Evolutionary conservation across 2,888 invertebrate species (phyloP), one percentile per base, ranked within the genome.

Genomic region (Mythimna impura): DNA sequence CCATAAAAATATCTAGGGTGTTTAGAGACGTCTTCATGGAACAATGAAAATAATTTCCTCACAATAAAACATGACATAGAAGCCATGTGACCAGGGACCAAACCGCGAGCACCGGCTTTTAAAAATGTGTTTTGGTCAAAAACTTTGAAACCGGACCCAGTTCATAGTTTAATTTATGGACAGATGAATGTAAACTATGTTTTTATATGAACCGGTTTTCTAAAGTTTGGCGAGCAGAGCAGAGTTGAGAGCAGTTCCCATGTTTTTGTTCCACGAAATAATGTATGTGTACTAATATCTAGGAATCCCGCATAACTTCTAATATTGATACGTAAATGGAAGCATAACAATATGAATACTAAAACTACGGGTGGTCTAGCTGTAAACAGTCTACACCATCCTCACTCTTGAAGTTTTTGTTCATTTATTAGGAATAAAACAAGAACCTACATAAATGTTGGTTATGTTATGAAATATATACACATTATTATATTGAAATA

Each of bases 211-310:
- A 76, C 22, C n/a, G n/a, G 78, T 76, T 77, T 66, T 36, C 68
- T 76, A 63, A 78, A 66, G 17, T 69, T 78, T 58, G 7, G 52
- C 47, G 43, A 57, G 36, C 65, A 54, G 60, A 61, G 43, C 52
- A 30, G n/a, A 65, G 69, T 66, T 81, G 61, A 76, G 66, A 60
- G 43, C 55, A 61, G 66, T 55, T 68, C 17, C n/a, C 60, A 64
- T 68, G 78, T 81, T 78, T 76, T 81, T 81, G 82, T 65, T 81
- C 36, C 34, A 54, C 43, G 20, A 67, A 68, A 57, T 62, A 43
- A 55, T 65, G n/a, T 68, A 57, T 65, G 43, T 65, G 55, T 60
- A 76, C 64, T 68, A 22, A 52, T 68, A 66, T 66, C 47, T 40
- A 22, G 36, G 36, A 62, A 61, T 8, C 10, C 50, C 36, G 43